Conservation (phyloP, 2,888 invertebrate genomes). For the Schizaphis graminum region DNA sequence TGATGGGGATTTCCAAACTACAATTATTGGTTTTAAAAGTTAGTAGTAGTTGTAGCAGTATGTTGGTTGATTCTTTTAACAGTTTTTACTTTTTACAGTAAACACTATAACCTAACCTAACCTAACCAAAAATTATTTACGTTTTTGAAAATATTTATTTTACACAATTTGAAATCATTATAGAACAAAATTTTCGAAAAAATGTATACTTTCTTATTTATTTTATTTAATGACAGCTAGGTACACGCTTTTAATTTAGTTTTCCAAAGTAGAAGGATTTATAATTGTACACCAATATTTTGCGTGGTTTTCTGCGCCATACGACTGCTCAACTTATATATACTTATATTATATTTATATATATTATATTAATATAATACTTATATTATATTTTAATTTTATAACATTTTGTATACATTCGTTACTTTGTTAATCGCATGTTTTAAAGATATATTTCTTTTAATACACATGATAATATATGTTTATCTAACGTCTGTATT, state of each 20-base stretch:
- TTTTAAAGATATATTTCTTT: background rate
- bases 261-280: background rate
- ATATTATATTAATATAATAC: too few relatives aligned
- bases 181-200: background rate
- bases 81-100: background rate
- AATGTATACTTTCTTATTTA: background rate
- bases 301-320: background rate
- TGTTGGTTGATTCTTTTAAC: background rate
- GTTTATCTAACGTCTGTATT: background rate
- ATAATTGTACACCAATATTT: background rate
- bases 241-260: background rate
- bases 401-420: background rate
- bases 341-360: too few relatives aligned
- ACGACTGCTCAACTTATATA: background rate
- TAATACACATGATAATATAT: background rate
- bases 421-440: background rate
- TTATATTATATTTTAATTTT: too few relatives aligned
- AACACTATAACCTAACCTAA: too few relatives aligned
- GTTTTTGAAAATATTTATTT: background rate
- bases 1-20: too few relatives aligned
- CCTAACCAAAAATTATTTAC: background rate
- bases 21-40: background rate
- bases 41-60: background rate
- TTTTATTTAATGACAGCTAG: background rate
- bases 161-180: background rate